Base-by-base conservation (phyloP, 2,113 vertebrate genomes). In the Chascanopsetta lugubris region DNA sequence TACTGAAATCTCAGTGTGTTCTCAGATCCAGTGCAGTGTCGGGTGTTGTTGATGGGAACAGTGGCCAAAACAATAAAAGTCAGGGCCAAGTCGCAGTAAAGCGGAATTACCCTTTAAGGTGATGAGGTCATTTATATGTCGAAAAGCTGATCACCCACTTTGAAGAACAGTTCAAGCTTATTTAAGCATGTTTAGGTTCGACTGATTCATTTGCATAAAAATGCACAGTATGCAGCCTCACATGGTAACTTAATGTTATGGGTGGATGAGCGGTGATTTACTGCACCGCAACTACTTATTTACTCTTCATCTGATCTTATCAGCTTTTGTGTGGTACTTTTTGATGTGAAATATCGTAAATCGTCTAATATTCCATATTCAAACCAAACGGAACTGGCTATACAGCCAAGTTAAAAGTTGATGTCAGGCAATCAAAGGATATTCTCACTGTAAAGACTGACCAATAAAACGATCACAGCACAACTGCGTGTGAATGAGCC, bases 401-500 rank as follows among this genome's bases (percentile, higher is more conserved):
- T 65, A 54, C 40, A 61, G 72, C 72, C 69, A 53, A 75, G 64
- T 36, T 18, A 48, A 72, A 56, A 66, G 51, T 42, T 63, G 73
- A 68, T 61, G 54, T 56, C 45, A 62, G 61, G 66, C 57, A 74
- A 69, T 77, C 64, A 65, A 62, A 71, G 65, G 9, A 25, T 32
- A 53, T 76, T 85, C 77, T 68, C 68, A 59, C 79, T 58, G 51
- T 82, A 77, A 80, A 84, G 79, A 59, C 74, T 60, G 69, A 79
- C 80, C 80, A 70, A 79, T 56, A 54, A 79, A 85, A 78, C 71
- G 75, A 84, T 83, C 56, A 80, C 45, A 6, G 45, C 8, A 15
- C 25, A 61, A 69, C 56, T 53, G 2, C 74, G 61, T 81, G 43
- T 76, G 30, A 82, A 85, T 77, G 36, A 79, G 58, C 67, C 66